Conservation (phyloP, 2,888 invertebrate species). For the Ceratothoa steindachneri region DNA sequence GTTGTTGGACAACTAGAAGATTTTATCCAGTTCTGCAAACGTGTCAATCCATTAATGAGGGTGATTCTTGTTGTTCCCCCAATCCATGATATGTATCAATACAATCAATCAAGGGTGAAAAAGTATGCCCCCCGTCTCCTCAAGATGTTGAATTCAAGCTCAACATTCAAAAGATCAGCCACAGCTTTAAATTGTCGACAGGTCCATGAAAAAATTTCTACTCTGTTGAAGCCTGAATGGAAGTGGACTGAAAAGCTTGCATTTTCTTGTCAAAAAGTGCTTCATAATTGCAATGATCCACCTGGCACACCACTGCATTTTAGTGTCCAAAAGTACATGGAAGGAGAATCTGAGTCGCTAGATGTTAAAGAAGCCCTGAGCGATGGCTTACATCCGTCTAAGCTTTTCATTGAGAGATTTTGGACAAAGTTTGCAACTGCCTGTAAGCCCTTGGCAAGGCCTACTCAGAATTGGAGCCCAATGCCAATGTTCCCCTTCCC, state of each 20-base stretch:
- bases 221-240: not conserved
- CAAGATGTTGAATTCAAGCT: not conserved
- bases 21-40: not conserved
- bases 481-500: too few species aligned
- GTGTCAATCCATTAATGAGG: not conserved
- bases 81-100: not conserved
- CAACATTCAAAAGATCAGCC: not conserved
- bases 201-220: not conserved
- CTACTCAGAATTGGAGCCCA: too few species aligned
- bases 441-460: too few species aligned
- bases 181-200: not conserved
- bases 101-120: not conserved
- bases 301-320: too few species aligned
- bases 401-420: not conserved
- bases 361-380: not conserved
- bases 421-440: not conserved
- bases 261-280: slow-evolving; percentile 2
- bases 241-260: not conserved
- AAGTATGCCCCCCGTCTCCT: not conserved
- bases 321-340: too few species aligned
- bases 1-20: not conserved
- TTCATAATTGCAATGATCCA: too few species aligned
- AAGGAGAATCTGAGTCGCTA: not conserved
- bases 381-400: not conserved
- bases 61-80: not conserved